Percentiles rank a stretch among this genome's conserved stretches.
These are phyloP conservation scores for Aphelinus atriplicis DNA, from an alignment of 1,140 invertebrate genomes.

Conservation along the genomic window DNA sequence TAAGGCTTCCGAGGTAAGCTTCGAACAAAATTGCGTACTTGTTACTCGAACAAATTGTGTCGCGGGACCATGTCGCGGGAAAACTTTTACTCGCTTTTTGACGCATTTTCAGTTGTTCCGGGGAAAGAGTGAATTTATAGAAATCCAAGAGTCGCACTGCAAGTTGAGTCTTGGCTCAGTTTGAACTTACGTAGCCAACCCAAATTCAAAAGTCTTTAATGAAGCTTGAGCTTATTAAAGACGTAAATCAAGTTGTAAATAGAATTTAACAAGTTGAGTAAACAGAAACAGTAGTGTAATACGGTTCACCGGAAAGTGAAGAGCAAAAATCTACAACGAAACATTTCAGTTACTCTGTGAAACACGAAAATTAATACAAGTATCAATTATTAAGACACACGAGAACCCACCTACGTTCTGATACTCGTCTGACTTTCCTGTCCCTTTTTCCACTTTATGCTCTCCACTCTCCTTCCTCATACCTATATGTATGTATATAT, in stretches of 20 bases:
- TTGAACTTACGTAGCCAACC: no score
- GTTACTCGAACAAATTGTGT: no score
- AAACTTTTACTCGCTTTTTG: no score
- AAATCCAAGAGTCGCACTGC: no score
- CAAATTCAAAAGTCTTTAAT: not conserved
- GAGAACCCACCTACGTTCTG: not conserved
- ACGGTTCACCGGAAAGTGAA: not conserved
- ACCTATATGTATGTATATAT: not conserved
- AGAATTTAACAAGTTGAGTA: slow-evolving; percentile 5
- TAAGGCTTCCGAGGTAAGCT: no score
- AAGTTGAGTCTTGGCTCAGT: no score
- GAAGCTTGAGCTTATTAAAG: slow-evolving; percentile 29
- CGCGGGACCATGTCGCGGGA: no score
- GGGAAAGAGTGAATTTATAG: no score
- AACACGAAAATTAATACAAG: slow-evolving; percentile 34
- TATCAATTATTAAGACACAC: slow-evolving; percentile 39
- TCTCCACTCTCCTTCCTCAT: slow-evolving; percentile 4
- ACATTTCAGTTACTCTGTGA: not conserved
- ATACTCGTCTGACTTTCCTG: slow-evolving; percentile 2
- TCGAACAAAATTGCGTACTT: no score
- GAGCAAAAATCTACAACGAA: slow-evolving; percentile 12
- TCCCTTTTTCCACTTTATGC: slow-evolving; percentile 36
- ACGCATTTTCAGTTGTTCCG: no score
- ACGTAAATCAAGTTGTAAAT: slow-evolving; percentile 21
- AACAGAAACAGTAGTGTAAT: not conserved